Base-by-base conservation (phyloP, 2,888 invertebrate genomes). In the Apodemia mormo region DNA sequence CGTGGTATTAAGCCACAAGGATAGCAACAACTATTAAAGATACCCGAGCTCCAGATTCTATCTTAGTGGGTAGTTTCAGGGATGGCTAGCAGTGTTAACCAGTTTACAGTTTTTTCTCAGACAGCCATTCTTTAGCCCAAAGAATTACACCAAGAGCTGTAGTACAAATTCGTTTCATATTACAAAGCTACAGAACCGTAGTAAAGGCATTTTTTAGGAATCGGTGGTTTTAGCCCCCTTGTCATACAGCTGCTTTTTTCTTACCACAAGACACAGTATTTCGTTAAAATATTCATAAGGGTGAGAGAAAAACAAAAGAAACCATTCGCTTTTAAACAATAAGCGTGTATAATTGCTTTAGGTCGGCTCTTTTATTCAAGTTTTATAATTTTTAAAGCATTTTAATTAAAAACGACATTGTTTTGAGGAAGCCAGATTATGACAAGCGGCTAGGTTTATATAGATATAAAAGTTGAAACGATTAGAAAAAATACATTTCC, bases 371-470 rank as follows among this genome's bases (percentile, higher is more conserved):
- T 81, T 83, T 80, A 79, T 80, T 61, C 33, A 70, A 76, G 74
- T 85, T 85, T 84, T 84, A 82, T 84, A 82, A 82, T 85, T 85
- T 81, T 79, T 81, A 85, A 86, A 80, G 71, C 82, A 84, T 84
- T 85, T 86, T 86, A 87, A 89, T 88, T 87, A 86, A 86, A 87
- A 82, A 81, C 80, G 81, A 82, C 84, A 85, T 87, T 87, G 85
- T 87, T 86, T 86, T 83, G 78, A 76, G 78, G 79, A 80, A 79
- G 81, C 80, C 80, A 81, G 85, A 88, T 89, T 87, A 88, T 85
- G 83, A 85, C 85, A 82, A 84, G 72, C 81, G 78, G 81, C 78
- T 85, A 85, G 87, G 49, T 49, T 49, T 49, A 84, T 80, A 80
- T 76, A 79, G 81, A 86, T 81, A 84, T 65, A 68, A 65, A 65